Base-by-base conservation (phyloP, 92 coral and sea anemone species). In the Pocillopora grandis region DNA sequence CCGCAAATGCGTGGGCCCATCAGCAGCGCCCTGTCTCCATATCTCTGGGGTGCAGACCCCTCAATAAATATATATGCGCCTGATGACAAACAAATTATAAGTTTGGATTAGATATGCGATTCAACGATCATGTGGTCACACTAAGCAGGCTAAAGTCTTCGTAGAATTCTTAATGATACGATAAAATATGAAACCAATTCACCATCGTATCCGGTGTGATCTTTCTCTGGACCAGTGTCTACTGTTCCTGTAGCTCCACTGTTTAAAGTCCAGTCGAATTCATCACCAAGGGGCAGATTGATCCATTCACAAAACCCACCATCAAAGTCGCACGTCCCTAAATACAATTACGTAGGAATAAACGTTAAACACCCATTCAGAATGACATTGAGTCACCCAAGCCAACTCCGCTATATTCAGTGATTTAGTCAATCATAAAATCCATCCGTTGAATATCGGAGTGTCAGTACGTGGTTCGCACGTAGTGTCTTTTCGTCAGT, bases 301-400 rank as follows among this genome's bases (percentile, higher is more conserved):
- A 89, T 80, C 98, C 98, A 95, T 19, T 94, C 98, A 75, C 98
- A 95, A 82, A 91, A 85, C 7, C 90, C 90, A 63, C 91, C 87
- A 72, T 96, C 98, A 64, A 94, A 94, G 70, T 92, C 82, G 20
- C 97, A 96, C 49, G 98, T 93, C 52, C 98, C 98, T 94, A 59
- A 42, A 56, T 11, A 42, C 12, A 15, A 11, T 70, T 70, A 42
- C 52, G 52, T 42, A 42, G 7, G 52, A 42, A 42, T 0, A 42
- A 42, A 42, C 5, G 52, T 3, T 42, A 42, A 3, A 42, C 52
- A 42, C 8, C 52, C 0, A 42, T 42, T 42, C 52, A 42, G 52
- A 42, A 42, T 42, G 52, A 42, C 52, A 42, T 42, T 42, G 8
- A 42, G 52, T 42, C 52, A 42, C 52, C 5, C 0, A 3, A 42